Percentiles rank a stretch among this genome's conserved stretches.
phyloP scores from a whole-genome alignment of 2,888 invertebrate genomes.

The Pristionchus exspectatus region DNA sequence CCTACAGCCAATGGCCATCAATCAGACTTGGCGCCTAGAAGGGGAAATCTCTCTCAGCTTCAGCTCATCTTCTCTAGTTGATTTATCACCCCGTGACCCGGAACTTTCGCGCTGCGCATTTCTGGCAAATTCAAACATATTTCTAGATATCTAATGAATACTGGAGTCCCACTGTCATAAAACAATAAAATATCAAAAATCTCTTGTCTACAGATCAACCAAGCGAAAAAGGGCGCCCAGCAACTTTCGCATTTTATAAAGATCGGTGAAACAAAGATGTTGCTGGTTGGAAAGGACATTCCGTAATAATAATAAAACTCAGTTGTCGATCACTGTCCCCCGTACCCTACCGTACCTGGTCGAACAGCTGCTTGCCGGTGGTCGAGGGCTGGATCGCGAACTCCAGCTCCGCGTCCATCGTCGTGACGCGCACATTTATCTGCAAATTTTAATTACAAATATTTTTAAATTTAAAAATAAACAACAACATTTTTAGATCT shows the following conservation, averaged over 20 bases:
- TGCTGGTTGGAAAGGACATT: no score
- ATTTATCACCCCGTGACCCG: neutral
- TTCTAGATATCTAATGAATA: neutral
- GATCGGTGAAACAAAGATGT: no score
- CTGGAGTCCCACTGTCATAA: neutral
- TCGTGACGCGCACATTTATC: conserved; percentile 99
- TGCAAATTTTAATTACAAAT: conserved; percentile 66
- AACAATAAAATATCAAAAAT: neutral
- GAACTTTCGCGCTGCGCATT: neutral
- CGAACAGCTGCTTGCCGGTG: conserved; percentile 99
- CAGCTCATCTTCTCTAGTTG: neutral
- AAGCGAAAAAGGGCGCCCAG: neutral
- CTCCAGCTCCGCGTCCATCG: conserved; percentile 99
- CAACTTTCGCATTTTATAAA: neutral
- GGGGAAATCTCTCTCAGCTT: neutral
- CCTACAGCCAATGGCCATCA: neutral
- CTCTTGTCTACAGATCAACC: neutral
- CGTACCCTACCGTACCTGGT: conserved; percentile 85
- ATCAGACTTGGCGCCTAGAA: neutral
- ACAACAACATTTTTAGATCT: neutral
- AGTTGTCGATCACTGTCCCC: neutral
- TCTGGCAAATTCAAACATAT: neutral
- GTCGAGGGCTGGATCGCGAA: conserved; percentile 99
- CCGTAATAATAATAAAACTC: neutral
- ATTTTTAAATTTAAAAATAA: conserved; percentile 61